Percentiles rank a stretch among this genome's conserved stretches.
Conservation (phyloP, 2,113 vertebrate genomes). For the Numida meleagris region DNA sequence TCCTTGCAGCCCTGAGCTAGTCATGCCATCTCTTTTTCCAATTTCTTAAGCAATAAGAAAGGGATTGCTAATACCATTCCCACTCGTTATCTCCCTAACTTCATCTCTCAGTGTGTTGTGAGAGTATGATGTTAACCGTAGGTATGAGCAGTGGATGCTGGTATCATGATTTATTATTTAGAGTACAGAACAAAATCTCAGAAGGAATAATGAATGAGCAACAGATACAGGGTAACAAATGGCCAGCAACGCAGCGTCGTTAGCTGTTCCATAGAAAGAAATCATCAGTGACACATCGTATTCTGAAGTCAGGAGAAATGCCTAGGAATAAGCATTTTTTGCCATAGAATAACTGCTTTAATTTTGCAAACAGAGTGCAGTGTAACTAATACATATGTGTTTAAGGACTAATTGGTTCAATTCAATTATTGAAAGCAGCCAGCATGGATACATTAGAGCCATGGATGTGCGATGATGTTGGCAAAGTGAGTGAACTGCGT, state of each 20-base stretch:
- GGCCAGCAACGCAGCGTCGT: not conserved
- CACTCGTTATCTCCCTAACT: constrained; percentile 9
- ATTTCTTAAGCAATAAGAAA: constrained; percentile 41
- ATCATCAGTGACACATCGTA: not conserved
- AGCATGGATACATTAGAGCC: not conserved
- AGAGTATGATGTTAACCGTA: not conserved
- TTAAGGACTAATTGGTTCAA: not conserved
- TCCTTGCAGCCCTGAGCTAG: constrained; percentile 48
- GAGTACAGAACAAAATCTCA: not conserved
- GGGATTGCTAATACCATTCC: not conserved
- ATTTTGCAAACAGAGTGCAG: not conserved
- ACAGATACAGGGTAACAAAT: not conserved
- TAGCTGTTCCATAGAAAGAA: not conserved
- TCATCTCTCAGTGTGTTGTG: not conserved
- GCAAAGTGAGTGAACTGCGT: fast-evolving
- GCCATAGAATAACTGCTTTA: not conserved
- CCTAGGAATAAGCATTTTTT: not conserved
- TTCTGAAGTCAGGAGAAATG: not conserved
- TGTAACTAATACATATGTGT: not conserved
- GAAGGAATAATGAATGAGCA: not conserved
- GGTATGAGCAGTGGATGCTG: not conserved
- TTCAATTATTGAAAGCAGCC: not conserved
- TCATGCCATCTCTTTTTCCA: constrained; percentile 50
- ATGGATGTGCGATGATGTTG: fast-evolving
- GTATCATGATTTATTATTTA: not conserved